phyloP scores from a whole-genome alignment of 1,140 invertebrate genomes.

The Charaxes varanes region DNA sequence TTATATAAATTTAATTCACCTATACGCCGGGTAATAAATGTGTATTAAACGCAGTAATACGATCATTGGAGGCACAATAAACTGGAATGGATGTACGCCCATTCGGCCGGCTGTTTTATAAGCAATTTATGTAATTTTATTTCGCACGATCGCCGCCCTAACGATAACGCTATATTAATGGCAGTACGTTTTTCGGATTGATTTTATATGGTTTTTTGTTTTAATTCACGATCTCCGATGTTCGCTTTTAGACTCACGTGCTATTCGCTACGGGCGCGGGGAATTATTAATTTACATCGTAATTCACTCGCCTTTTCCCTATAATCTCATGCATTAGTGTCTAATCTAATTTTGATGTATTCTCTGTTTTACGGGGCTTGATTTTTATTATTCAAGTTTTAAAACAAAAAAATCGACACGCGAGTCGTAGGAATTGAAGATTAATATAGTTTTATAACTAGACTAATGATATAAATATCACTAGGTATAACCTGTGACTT shows the following conservation, averaged over 20 bases:
- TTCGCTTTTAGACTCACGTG: not conserved
- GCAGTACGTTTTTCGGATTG: slow-evolving; percentile 11
- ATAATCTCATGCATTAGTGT: no score
- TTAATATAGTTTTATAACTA: no score
- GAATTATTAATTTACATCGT: no score
- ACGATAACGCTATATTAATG: slow-evolving; percentile 13
- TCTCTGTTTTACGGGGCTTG: no score
- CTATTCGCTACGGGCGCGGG: no score
- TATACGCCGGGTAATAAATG: not conserved
- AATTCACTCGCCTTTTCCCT: no score
- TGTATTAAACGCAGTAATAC: slow-evolving; percentile 11
- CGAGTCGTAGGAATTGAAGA: no score
- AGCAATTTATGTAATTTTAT: slow-evolving; percentile 19
- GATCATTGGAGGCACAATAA: slow-evolving; percentile 23
- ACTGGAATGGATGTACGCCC: slow-evolving; percentile 16
- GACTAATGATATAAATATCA: no score
- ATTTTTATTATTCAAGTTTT: no score
- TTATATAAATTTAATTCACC: not conserved
- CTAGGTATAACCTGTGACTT: no score
- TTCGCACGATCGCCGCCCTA: slow-evolving; percentile 11
- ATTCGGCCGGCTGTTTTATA: slow-evolving; percentile 13
- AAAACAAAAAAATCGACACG: no score
- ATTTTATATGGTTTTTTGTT: slow-evolving; percentile 6
- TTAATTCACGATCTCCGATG: not conserved
- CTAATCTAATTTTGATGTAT: no score